Percentiles rank a stretch among this genome's conserved stretches.
phyloP scores from a whole-genome alignment of 2,888 invertebrate genomes.

The Herminia tarsipennalis region DNA sequence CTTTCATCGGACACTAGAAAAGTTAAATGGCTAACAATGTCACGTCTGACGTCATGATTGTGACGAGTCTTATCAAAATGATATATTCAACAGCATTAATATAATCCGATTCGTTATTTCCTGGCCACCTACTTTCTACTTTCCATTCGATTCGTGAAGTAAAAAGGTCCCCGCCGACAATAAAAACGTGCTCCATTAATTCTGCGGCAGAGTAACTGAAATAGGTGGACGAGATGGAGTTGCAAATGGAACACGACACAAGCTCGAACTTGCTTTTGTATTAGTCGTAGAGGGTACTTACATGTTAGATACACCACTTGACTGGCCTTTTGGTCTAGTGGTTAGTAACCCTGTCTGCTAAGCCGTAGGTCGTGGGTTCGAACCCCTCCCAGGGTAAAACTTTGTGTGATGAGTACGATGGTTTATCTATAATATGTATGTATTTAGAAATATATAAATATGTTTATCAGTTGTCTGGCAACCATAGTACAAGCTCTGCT shows the following conservation, averaged over 20 bases:
- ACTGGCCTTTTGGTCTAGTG: too few species aligned
- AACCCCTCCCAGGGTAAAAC: too few species aligned
- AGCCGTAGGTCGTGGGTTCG: too few species aligned
- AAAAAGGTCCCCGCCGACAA: slow-evolving; percentile 23
- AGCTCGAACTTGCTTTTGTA: slow-evolving; percentile 19
- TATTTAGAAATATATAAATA: too few species aligned
- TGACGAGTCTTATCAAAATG: not conserved
- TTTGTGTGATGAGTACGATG: too few species aligned
- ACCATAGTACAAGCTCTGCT: too few species aligned
- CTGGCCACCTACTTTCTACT: slow-evolving; percentile 24
- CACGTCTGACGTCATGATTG: not conserved
- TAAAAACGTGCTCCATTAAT: slow-evolving; percentile 42
- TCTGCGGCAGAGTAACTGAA: slow-evolving; percentile 24
- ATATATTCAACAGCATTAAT: slow-evolving; percentile 19
- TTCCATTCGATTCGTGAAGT: slow-evolving; percentile 21
- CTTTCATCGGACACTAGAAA: too few species aligned
- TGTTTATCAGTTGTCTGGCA: too few species aligned
- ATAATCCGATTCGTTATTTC: slow-evolving; percentile 22
- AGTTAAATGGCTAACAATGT: slow-evolving; percentile 10
- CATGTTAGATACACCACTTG: too few species aligned
- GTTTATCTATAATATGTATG: too few species aligned
- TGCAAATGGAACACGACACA: slow-evolving; percentile 32
- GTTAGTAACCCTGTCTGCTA: too few species aligned
- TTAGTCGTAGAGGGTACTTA: slow-evolving; percentile 22
- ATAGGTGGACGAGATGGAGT: slow-evolving; percentile 32